A percentile compares a stretch with the other conserved stretches of the same genome.
These are phyloP conservation scores for Drosophila mojavensis DNA, from an alignment of 1,140 invertebrate species.

Conservation along the genomic window DNA sequence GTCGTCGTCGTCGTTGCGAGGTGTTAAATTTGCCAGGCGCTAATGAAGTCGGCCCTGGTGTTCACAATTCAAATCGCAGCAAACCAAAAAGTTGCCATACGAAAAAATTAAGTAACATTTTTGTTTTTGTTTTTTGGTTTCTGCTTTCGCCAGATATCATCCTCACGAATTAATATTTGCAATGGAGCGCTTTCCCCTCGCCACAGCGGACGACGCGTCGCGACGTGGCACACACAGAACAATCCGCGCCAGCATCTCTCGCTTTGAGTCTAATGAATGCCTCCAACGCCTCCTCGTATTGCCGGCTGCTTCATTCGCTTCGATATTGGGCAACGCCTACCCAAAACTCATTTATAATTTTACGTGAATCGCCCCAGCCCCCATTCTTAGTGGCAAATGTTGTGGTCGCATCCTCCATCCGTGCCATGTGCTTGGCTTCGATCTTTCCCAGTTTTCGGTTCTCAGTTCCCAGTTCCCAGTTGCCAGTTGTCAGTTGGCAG, in stretches of 20 bases:
- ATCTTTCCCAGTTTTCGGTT: conserved; percentile 29
- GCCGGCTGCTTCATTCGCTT: conserved; percentile 54
- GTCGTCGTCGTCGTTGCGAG: conserved; percentile 52
- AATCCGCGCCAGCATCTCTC: conserved; percentile 7
- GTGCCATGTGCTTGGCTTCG: conserved; percentile 6
- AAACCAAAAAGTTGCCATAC: conserved; percentile 15
- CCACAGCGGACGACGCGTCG: not conserved
- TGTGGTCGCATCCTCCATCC: conserved; percentile 33
- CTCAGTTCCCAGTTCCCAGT: conserved; percentile 30
- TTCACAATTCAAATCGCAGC: conserved; percentile 50
- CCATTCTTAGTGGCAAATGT: conserved; percentile 4
- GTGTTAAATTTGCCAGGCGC: conserved; percentile 66
- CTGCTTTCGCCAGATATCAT: conserved; percentile 31
- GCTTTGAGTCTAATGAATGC: conserved; percentile 66
- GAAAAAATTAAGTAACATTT: conserved; percentile 48
- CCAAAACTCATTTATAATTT: conserved; percentile 73
- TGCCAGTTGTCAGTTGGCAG: conserved; percentile 22
- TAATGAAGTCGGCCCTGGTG: conserved; percentile 57
- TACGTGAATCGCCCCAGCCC: conserved; percentile 57
- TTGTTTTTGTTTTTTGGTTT: not conserved
- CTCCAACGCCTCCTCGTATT: conserved; percentile 63
- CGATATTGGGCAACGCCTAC: conserved; percentile 76
- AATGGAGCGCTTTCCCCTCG: not conserved
- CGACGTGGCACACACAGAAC: not conserved
- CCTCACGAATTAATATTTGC: conserved; percentile 74